Evolutionary conservation across 2,797 vertebrate species (phyloP).

Genomic region (Myiotriccus ornatus): DNA sequence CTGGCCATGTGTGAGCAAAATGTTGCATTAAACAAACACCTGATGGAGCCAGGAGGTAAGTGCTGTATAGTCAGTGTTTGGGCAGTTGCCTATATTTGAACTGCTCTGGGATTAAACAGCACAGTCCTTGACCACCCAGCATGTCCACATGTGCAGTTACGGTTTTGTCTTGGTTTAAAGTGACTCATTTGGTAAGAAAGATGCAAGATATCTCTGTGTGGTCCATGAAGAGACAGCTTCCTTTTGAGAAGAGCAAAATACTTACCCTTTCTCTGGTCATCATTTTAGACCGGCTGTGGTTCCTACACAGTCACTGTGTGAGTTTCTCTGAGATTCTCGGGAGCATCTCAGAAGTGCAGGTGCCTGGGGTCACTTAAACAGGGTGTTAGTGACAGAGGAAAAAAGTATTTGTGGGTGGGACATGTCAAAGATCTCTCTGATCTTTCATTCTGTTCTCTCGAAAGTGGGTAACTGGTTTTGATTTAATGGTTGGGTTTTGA

Average conservation of each 20-base stretch:
- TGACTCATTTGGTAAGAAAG: background rate
- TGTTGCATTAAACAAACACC: conserved; percentile 79
- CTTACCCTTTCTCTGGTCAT: background rate
- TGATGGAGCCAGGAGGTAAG: conserved; percentile 79
- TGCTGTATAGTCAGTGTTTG: background rate
- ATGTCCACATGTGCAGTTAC: background rate
- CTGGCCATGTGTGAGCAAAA: conserved; percentile 90
- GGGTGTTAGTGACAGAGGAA: background rate
- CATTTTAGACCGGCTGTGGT: background rate
- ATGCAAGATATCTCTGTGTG: background rate
- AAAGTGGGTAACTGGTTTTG: background rate
- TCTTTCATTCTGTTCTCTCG: background rate
- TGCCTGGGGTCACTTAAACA: background rate
- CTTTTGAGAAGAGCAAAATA: background rate
- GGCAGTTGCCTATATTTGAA: background rate
- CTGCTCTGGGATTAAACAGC: background rate
- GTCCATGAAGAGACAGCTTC: background rate
- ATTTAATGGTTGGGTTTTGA: too few relatives aligned
- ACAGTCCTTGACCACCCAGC: background rate
- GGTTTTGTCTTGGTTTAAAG: background rate
- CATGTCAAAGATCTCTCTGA: background rate
- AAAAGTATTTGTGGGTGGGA: background rate
- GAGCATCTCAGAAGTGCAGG: background rate
- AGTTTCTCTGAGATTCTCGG: background rate
- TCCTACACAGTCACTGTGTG: background rate